These are phyloP conservation scores for Xylota sylvarum DNA, from an alignment of 2,888 invertebrate genomes.

Conservation along the genomic window DNA sequence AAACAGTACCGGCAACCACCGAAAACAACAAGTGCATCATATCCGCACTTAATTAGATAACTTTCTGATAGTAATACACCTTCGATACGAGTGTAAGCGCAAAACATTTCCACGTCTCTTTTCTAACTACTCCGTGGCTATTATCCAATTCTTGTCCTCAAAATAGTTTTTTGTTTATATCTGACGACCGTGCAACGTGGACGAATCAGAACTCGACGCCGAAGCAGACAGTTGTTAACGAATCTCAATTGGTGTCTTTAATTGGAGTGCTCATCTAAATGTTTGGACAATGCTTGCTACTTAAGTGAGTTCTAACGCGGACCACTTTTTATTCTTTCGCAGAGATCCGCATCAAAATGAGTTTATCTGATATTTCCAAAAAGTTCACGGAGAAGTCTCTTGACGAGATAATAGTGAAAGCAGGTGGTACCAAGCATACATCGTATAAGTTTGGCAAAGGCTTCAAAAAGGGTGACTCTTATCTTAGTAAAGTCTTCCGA, in stretches of 20 bases:
- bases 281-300: neutral
- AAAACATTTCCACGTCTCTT: neutral
- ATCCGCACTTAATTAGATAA: neutral
- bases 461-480: constrained; percentile 89
- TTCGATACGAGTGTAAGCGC: neutral
- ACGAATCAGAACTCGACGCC: constrained; percentile 49
- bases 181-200: constrained; percentile 27
- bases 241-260: constrained; percentile 31
- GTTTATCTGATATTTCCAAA: constrained; percentile 82
- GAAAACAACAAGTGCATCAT: neutral
- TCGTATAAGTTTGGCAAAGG: constrained; percentile 84
- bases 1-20: neutral
- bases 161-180: constrained; percentile 2
- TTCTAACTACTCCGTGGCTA: neutral
- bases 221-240: constrained; percentile 14
- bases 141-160: neutral
- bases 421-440: constrained; percentile 82
- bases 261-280: constrained; percentile 3
- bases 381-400: constrained; percentile 84
- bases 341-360: constrained; percentile 61
- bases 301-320: constrained; percentile 7
- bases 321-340: constrained; percentile 2
- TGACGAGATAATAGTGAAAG: constrained; percentile 83
- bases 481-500: constrained; percentile 88
- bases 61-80: neutral